Evolutionary conservation across 1,140 invertebrate genomes (phyloP), one percentile per base, ranked within the genome.

Genomic region (Bacillus rossius): DNA sequence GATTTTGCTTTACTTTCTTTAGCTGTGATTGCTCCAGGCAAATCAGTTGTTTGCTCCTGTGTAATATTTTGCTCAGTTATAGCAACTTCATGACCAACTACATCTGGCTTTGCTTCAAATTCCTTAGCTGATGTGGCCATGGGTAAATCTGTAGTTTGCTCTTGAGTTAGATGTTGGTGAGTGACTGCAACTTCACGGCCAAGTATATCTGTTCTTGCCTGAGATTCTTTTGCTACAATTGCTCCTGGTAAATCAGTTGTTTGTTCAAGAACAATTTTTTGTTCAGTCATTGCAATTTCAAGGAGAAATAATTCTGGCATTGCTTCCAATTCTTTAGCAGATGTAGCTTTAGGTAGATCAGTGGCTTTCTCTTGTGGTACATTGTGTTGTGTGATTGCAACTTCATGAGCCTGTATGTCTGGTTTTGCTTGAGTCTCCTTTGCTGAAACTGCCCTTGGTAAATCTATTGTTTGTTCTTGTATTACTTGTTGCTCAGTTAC

Each of bases 331-430:
- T 53, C 25, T 40, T n/a, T 22, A 20, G 23, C 42, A 45, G 20
- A 17, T 38, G 37, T 38, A 38, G 16, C 8, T 10, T 40, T 7
- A 17, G 16, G 17, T 8, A 53, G 1, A 34, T 53, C 40, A 20
- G 26, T 19, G 13, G 40, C 2, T 7, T 8, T 5, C 8, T 53
- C 25, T 3, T 64, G 41, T n/a, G 14, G 26, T 17, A 47, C 16
- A 4, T 41, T n/a, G 40, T 62, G 37, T 49, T 62, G 60, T 2
- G 50, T 45, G 29, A 62, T 45, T 16, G 61, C 61, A 26, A 57
- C 37, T 22, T 56, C 54, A 43, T 29, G 56, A 13, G 51, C 38
- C 34, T 34, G 19, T 5, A 65, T 40, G 43, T 55, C 47, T 1
- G 42, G 14, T 13, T 3, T 40, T 25, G 53, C 59, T 29, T 22